These are phyloP conservation scores for Scaptomyza reducta DNA, from an alignment of 2,888 invertebrate species.

Conservation along the genomic window DNA sequence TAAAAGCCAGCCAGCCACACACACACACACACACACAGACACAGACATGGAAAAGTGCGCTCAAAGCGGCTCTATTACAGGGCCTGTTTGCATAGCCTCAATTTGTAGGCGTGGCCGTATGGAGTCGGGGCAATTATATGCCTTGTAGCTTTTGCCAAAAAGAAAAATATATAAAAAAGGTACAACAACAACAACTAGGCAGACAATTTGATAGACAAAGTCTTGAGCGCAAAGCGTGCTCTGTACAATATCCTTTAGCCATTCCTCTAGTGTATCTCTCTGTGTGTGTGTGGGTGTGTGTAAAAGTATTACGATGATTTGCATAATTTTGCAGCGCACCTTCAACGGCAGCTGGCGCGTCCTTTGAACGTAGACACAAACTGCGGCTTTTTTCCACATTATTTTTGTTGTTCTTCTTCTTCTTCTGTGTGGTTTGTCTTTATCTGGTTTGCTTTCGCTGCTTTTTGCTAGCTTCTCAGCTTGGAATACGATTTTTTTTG, in stretches of 20 bases:
- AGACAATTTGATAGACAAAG: slow-evolving; percentile 48
- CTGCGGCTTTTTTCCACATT: slow-evolving; percentile 31
- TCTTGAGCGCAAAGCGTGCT: slow-evolving; percentile 14
- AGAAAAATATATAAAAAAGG: background rate
- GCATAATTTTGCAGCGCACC: slow-evolving; percentile 80
- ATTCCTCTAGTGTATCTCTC: slow-evolving; percentile 49
- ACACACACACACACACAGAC: slow-evolving; percentile 32
- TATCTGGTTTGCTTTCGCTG: slow-evolving; percentile 63
- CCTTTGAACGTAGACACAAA: slow-evolving; percentile 36
- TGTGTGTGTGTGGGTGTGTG: slow-evolving; percentile 35
- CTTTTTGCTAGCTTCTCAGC: slow-evolving; percentile 68
- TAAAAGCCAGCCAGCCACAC: slow-evolving; percentile 52
- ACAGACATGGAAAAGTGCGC: slow-evolving; percentile 20
- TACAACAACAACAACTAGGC: slow-evolving; percentile 35
- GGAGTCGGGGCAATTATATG: slow-evolving; percentile 66
- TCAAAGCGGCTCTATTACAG: slow-evolving; percentile 73
- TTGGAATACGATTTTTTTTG: slow-evolving; percentile 35
- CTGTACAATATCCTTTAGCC: slow-evolving; percentile 69
- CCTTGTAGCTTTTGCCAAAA: slow-evolving; percentile 61
- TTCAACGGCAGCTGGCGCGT: slow-evolving; percentile 51
- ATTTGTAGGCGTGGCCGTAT: slow-evolving; percentile 46
- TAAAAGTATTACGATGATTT: slow-evolving; percentile 81
- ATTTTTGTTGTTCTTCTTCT: slow-evolving; percentile 15
- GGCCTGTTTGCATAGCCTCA: slow-evolving; percentile 77
- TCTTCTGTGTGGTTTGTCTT: slow-evolving; percentile 48